Evolutionary conservation across 2,888 invertebrate species (phyloP), one percentile per base, ranked within the genome.

Genomic region (Heliconius ismenius): DNA sequence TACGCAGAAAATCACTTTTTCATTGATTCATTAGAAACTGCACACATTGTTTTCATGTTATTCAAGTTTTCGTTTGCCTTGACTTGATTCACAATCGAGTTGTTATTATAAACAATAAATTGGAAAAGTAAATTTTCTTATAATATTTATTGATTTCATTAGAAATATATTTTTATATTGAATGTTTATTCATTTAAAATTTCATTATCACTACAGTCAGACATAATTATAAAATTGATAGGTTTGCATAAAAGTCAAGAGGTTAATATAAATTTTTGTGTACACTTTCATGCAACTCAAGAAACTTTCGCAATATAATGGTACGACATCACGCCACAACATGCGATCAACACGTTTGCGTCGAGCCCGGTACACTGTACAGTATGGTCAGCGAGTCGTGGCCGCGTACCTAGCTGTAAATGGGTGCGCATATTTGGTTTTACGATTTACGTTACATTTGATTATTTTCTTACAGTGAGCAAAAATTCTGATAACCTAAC

Each of bases 311-410:
- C 88, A 91, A 88, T 76, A 79, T 58, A 79, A 84, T 89, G 88
- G 89, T 86, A 83, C 88, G 90, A 89, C 86, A 84, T 83, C 84
- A 92, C 93, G 93, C 93, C 92, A 93, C 86, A 87, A 86, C 91
- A 87, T 87, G 87, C 91, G 88, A 91, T 89, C 86, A 86, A 84
- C 87, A 85, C 82, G 81, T 82, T 32, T 81, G 81, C 76, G 76
- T 79, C 76, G 77, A 81, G 76, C 65, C 78, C 75, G 73, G 73
- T 64, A 58, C n/a, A 54, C 54, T n/a, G n/a, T 54, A 54, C 39
- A n/a, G 72, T 73, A 7, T 18, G 49, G 49, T 18, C 49, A 49
- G 18, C 49, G 9, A 21, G 49, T 49, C 2, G 7, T 49, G 49
- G 49, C 49, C 21, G 49, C 49, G 49, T 21, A 49, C 7, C 7